Conservation (phyloP, 2,888 invertebrate genomes). For the Cylindroiulus punctatus region DNA sequence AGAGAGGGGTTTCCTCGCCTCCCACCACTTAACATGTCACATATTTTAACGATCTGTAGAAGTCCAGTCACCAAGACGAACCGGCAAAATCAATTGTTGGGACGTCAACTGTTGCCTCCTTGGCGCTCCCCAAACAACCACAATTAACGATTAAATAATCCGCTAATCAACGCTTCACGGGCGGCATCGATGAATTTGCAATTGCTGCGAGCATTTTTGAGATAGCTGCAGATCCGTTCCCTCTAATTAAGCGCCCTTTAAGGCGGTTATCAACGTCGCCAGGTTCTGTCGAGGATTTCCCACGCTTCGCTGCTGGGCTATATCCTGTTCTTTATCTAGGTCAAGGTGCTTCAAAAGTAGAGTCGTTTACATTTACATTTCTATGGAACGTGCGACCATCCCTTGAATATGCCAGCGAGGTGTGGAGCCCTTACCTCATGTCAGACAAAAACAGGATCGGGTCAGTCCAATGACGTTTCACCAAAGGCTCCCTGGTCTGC, state of each 20-base stretch:
- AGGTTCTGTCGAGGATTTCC: neutral
- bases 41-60: constrained; percentile 23
- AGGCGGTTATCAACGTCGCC: neutral
- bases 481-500: no score
- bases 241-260: constrained; percentile 2
- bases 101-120: neutral
- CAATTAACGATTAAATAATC: constrained; percentile 38
- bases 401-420: no score
- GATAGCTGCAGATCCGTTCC: neutral
- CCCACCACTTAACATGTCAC: constrained; percentile 34
- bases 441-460: no score
- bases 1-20: constrained; percentile 9
- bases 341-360: no score
- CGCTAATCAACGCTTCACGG: constrained; percentile 30
- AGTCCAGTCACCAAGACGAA: neutral
- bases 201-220: neutral
- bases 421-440: no score
- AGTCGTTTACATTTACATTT: no score
- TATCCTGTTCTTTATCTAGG: neutral
- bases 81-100: neutral
- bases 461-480: no score
- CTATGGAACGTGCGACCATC: no score
- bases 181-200: constrained; percentile 7
- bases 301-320: neutral
- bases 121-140: neutral